These are phyloP conservation scores for Astur gentilis DNA, from an alignment of 2,113 vertebrate species.

Conservation along the genomic window DNA sequence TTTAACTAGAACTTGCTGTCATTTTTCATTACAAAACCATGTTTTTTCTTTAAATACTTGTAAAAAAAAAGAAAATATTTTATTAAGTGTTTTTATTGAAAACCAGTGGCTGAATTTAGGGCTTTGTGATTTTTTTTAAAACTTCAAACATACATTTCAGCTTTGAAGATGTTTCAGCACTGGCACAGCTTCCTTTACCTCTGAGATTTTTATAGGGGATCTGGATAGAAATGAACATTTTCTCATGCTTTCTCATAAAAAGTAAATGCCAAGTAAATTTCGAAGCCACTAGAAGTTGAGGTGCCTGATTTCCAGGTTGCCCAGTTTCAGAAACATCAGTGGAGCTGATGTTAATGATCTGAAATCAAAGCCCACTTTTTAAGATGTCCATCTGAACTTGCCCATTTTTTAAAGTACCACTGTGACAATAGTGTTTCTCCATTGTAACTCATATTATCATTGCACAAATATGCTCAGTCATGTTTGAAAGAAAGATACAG, in stretches of 20 bases:
- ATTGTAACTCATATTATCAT: neutral
- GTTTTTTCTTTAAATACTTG: neutral
- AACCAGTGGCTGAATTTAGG: neutral
- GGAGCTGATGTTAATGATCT: neutral
- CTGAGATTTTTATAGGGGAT: slow-evolving; percentile 1
- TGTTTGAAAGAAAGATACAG: neutral
- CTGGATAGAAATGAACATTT: slow-evolving; percentile 44
- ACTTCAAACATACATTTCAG: slow-evolving; percentile 14
- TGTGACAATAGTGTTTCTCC: neutral
- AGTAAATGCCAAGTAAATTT: neutral
- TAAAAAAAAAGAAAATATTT: neutral
- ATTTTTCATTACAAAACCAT: neutral
- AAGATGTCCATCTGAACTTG: neutral
- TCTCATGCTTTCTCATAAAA: slow-evolving; percentile 37
- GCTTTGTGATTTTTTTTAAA: neutral
- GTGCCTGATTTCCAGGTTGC: neutral
- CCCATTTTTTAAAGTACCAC: neutral
- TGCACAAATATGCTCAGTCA: neutral
- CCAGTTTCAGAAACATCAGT: neutral
- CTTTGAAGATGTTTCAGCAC: slow-evolving; percentile 29
- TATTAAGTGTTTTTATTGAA: neutral
- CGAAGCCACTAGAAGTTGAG: neutral
- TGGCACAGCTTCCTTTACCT: slow-evolving; percentile 20
- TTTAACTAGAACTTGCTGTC: neutral
- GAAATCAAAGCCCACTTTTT: neutral